phyloP scores from a whole-genome alignment of 2,888 invertebrate species.

The Keiferia lycopersicella region DNA sequence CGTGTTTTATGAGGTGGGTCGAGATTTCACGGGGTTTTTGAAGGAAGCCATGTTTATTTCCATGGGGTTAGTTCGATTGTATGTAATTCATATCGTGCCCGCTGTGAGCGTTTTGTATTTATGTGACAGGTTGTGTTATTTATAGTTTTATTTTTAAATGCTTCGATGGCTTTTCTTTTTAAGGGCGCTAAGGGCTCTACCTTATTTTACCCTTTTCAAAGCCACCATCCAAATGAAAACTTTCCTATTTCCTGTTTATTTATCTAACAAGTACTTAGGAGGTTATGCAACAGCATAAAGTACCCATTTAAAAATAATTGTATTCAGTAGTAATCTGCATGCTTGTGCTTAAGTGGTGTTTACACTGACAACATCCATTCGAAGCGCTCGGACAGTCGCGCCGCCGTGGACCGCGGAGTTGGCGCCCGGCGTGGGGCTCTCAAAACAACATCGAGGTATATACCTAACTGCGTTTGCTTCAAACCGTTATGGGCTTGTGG shows the following conservation, averaged over 20 bases:
- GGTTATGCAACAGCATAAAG: not conserved
- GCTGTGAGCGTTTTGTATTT: slow-evolving; percentile 52
- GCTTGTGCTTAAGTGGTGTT: slow-evolving; percentile 44
- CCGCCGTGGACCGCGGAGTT: slow-evolving; percentile 33
- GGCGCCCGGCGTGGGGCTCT: slow-evolving; percentile 49
- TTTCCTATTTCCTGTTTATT: not conserved
- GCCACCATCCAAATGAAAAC: not conserved
- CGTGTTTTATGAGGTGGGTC: slow-evolving; percentile 79
- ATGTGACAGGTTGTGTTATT: slow-evolving; percentile 47
- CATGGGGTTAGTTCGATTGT: slow-evolving; percentile 57
- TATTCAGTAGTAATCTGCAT: slow-evolving; percentile 18
- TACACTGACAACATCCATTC: slow-evolving; percentile 67
- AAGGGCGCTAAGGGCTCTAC: not conserved
- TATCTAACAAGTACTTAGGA: not conserved
- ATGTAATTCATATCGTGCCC: slow-evolving; percentile 51
- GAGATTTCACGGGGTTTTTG: slow-evolving; percentile 70
- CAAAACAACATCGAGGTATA: slow-evolving; percentile 44
- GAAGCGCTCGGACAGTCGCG: slow-evolving; percentile 20
- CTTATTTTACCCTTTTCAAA: not conserved
- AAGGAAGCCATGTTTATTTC: slow-evolving; percentile 58
- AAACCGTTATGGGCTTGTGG: slow-evolving; percentile 41
- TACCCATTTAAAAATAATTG: slow-evolving; percentile 18
- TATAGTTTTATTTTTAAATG: slow-evolving; percentile 35
- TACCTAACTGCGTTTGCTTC: slow-evolving; percentile 42
- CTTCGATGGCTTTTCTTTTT: slow-evolving; percentile 12